Evolutionary conservation across 2,888 invertebrate genomes (phyloP), one percentile per base, ranked within the genome.

Genomic region (Apeira syringaria): DNA sequence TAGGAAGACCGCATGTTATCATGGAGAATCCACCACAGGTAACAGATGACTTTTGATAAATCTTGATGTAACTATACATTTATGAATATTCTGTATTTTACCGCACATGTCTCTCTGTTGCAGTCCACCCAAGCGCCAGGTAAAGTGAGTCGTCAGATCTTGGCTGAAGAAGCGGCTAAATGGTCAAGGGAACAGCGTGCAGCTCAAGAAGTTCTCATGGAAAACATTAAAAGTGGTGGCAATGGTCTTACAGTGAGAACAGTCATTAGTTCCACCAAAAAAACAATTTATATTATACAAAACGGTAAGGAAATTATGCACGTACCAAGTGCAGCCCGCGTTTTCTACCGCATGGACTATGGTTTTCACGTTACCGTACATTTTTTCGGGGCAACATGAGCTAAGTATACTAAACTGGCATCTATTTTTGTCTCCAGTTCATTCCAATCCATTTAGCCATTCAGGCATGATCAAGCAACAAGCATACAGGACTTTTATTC

Each of bases 11-110:
- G 1, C 81, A 87, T 42, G 82, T 89, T 3, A 87, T 89, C 8
- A 72, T 89, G 82, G 89, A 88, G 61, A 87, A 73, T 48, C 77
- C 87, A 10, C 88, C 89, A 1, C 89, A 89, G 70, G 88, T 78
- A 58, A 53, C 20, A 15, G 7, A 15, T 15, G 7, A 20, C 17
- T 32, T 9, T 25, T 18, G 50, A 31, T 34, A 15, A 15, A 15
- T 2, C 15, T 15, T 3, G 4, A 15, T 15, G 15, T 15, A n/a
- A n/a, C n/a, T n/a, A n/a, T n/a, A 15, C 15, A 3, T 3, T 15
- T 15, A 15, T 15, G 15, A 3, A 27, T 28, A 8, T 27, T 12
- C 1, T 31, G 27, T 7, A n/a, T n/a, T n/a, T n/a, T n/a, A n/a
- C n/a, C n/a, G n/a, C n/a, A 11, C 5, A 26, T 9, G 10, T 9